A percentile compares a stretch with the other conserved stretches of the same genome.
phyloP scores from a whole-genome alignment of 2,888 invertebrate species.

The Agapetus fuscipes region DNA sequence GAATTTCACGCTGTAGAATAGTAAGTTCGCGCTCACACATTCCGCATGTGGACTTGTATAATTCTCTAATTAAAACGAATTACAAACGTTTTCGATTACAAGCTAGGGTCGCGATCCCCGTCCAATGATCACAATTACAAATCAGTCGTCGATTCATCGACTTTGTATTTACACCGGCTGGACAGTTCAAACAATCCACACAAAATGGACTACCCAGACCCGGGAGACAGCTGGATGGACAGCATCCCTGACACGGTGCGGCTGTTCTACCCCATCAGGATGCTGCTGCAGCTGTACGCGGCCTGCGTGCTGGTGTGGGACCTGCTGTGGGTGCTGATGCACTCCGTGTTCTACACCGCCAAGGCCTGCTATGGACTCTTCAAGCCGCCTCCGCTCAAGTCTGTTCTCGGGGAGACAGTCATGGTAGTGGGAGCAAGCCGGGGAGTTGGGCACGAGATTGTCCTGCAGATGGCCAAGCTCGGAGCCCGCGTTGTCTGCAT shows the following conservation, averaged over 20 bases:
- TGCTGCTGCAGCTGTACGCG: conserved; percentile 47
- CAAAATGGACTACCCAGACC: background rate
- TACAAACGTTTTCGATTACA: no score
- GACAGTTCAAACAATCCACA: background rate
- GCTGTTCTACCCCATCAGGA: conserved; percentile 38
- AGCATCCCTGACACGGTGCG: conserved; percentile 9
- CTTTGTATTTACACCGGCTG: background rate
- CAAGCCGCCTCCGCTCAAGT: conserved; percentile 50
- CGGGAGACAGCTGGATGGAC: conserved; percentile 6
- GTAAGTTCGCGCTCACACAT: no score
- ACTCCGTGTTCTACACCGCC: conserved; percentile 43
- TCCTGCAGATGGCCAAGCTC: conserved; percentile 46
- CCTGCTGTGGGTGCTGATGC: conserved; percentile 40
- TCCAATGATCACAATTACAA: background rate
- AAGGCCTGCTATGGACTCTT: conserved; percentile 43
- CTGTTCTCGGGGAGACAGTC: conserved; percentile 50
- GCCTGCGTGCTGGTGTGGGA: conserved; percentile 45
- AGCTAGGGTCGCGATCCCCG: background rate
- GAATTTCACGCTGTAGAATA: no score
- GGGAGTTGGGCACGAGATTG: conserved; percentile 55
- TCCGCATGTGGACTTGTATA: no score
- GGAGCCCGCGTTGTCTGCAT: conserved; percentile 55
- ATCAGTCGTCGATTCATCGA: background rate
- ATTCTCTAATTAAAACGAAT: no score
- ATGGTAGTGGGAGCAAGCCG: conserved; percentile 63